Evolutionary conservation across 2,797 vertebrate genomes (phyloP), one percentile per base, ranked within the genome.

Genomic region (Antennarius maculatus): DNA sequence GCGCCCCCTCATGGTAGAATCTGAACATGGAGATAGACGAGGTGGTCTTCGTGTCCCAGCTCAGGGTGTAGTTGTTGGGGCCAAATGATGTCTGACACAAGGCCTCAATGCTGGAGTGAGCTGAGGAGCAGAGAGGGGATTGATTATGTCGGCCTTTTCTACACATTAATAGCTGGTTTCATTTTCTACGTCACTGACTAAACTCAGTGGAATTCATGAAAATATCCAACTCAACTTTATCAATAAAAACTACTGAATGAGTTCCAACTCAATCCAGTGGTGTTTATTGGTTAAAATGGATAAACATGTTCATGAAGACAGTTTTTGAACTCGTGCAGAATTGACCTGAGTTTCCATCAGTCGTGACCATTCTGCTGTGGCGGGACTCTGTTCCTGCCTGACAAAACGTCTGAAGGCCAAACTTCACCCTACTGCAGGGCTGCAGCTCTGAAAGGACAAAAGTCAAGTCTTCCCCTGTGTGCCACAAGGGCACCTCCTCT

Each of bases 381-480:
- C 79, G 74, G 5, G 69, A 65, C 56, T 84, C 81, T 0, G 45
- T 10, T 27, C 84, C 90, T 0, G 69, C 70, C 65, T 84, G 79
- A 9, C 93, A 94, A 28, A 92, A 86, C 0, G 89, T 83, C 74
- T 90, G 90, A 27, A 94, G 78, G 58, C 89, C 83, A 7, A 94
- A 85, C 50, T 41, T 77, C 4, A 94, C 77, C 59, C 83, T 81
- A 27, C 18, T 75, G 66, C 93, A 94, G 29, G 91, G 89, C 47
- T 79, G 71, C 80, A 93, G 54, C 53, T 85, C 73, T 0, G 78
- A 71, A 53, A 90, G 4, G 16, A 45, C 66, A 56, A 89, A 86
- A 0, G 4, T 34, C 1, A 83, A 78, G 28, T 29, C 15, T 1
- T 75, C 51, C 1, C 41, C 56, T 0, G n/a, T 18, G 5, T 77